A percentile compares a stretch with the other conserved stretches of the same genome.
These are phyloP conservation scores for Vesta saturnalis DNA, from an alignment of 2,888 invertebrate genomes.

Conservation along the genomic window DNA sequence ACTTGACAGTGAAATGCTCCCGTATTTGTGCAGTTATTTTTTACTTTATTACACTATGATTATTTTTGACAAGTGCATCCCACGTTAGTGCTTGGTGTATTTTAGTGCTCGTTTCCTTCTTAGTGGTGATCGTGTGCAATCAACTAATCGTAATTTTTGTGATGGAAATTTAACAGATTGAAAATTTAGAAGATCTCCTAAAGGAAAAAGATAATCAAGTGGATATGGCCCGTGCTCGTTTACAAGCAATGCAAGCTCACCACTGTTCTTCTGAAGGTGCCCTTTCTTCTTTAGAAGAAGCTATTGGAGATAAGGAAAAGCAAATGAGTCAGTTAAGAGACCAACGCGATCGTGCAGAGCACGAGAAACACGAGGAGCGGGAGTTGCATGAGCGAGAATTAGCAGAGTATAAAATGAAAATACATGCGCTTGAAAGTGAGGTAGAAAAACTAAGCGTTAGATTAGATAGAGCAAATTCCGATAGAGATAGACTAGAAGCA, in stretches of 20 bases:
- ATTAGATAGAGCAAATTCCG: constrained; percentile 87
- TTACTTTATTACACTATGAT: neutral
- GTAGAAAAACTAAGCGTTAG: constrained; percentile 89
- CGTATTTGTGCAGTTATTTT: constrained; percentile 2
- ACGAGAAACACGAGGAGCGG: constrained; percentile 95
- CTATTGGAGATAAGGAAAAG: constrained; percentile 95
- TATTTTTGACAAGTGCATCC: constrained; percentile 10
- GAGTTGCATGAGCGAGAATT: constrained; percentile 93
- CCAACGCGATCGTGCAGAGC: constrained; percentile 94
- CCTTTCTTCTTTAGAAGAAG: constrained; percentile 91
- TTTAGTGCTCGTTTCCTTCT: constrained; percentile 33
- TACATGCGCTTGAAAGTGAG: constrained; percentile 90
- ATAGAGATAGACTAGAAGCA: constrained; percentile 90
- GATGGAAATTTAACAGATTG: constrained; percentile 74
- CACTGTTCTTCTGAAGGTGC: constrained; percentile 95
- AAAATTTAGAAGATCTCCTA: constrained; percentile 95
- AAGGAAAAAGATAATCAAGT: constrained; percentile 99
- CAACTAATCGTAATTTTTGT: constrained; percentile 20
- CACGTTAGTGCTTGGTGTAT: constrained; percentile 35
- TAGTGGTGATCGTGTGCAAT: constrained; percentile 24
- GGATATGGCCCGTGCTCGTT: constrained; percentile 89
- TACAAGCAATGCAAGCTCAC: constrained; percentile 94
- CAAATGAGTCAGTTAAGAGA: constrained; percentile 95
- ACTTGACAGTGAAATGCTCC: neutral
- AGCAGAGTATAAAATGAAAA: constrained; percentile 94